These are phyloP conservation scores for Pachypanchax playfairii DNA, from an alignment of 2,113 vertebrate species.

Conservation along the genomic window DNA sequence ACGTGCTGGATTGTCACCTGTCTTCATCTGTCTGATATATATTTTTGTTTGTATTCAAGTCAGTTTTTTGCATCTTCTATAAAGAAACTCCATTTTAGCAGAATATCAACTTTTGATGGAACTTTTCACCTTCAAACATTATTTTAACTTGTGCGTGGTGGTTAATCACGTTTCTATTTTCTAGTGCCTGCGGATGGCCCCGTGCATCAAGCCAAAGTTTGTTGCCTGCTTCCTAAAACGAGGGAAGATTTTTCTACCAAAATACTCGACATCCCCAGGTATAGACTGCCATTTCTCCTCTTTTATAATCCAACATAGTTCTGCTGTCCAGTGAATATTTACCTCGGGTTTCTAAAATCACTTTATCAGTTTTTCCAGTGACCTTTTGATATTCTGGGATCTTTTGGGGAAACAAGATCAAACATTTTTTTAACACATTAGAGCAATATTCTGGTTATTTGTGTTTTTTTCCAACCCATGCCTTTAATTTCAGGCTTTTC, in stretches of 20 bases:
- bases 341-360: too few relatives aligned
- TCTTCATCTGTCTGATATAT: constrained; percentile 1
- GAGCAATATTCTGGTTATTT: background rate
- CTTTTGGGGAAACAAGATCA: background rate
- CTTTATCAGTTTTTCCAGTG: background rate
- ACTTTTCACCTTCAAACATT: constrained; percentile 13
- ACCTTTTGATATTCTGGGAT: background rate
- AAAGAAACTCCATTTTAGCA: too few relatives aligned
- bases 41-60: constrained; percentile 11
- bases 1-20: constrained; percentile 35
- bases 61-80: background rate
- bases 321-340: too few relatives aligned
- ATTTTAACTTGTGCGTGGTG: constrained; percentile 26
- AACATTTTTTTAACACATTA: background rate
- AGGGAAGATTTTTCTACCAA: constrained; percentile 64
- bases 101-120: background rate
- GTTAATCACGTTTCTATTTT: constrained; percentile 72
- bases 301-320: too few relatives aligned
- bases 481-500: constrained; percentile 9
- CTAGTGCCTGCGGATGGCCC: constrained; percentile 65
- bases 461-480: background rate
- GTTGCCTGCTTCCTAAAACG: constrained; percentile 67
- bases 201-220: constrained; percentile 61
- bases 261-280: constrained; percentile 71
- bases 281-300: constrained; percentile 54